Evolutionary conservation across 2,797 vertebrate species (phyloP).

Genomic region (Lemur catta): DNA sequence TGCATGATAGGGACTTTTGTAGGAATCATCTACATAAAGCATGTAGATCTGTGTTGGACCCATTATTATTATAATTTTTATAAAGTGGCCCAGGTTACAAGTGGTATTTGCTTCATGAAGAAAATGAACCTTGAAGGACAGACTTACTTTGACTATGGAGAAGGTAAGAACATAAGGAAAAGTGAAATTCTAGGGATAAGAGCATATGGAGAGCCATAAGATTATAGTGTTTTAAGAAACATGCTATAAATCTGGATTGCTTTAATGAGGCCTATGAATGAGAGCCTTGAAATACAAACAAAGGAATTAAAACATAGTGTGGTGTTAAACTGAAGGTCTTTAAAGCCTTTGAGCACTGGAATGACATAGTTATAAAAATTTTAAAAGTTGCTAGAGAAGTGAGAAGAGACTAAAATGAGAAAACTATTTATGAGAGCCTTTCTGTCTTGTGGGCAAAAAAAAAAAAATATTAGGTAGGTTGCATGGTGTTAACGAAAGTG

Average conservation of each 20-base stretch:
- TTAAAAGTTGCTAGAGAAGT: not conserved
- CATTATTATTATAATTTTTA: not conserved
- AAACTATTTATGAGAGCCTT: not conserved
- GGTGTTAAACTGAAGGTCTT: not conserved
- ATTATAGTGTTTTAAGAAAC: not conserved
- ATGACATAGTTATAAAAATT: not conserved
- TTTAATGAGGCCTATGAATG: not conserved
- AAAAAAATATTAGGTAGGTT: not conserved
- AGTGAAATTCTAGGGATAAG: not conserved
- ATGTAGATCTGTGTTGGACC: not conserved
- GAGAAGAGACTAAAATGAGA: not conserved
- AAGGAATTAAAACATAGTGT: not conserved
- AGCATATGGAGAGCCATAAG: not conserved
- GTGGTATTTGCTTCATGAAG: not conserved
- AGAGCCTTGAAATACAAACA: not conserved
- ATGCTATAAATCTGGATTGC: not conserved
- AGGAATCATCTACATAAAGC: not conserved
- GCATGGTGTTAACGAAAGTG: not conserved
- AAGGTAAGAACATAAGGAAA: not conserved
- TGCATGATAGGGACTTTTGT: not conserved
- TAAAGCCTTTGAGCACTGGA: not conserved
- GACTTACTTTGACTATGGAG: not conserved
- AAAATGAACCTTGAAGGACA: not conserved
- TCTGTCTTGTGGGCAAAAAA: not conserved
- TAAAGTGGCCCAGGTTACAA: not conserved